Evolutionary conservation across 2,797 vertebrate genomes (phyloP).

Genomic region (Neopelma chrysocephalum): DNA sequence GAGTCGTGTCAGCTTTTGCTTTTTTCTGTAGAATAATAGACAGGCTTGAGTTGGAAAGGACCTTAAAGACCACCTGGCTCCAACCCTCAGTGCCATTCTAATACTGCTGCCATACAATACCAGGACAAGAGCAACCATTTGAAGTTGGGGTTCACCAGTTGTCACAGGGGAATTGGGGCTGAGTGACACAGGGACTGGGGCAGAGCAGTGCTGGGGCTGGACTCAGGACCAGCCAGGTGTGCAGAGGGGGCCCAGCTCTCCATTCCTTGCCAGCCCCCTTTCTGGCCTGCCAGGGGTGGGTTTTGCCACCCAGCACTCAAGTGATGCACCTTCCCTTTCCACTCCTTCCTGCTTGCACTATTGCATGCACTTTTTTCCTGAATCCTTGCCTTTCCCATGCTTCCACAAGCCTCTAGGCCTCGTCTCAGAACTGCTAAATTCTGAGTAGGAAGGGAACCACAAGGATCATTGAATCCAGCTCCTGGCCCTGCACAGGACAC

Average conservation of each 20-base stretch:
- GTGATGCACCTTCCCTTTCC: neutral
- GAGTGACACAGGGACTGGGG: neutral
- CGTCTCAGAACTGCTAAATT: neutral
- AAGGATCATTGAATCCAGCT: rapidly evolving
- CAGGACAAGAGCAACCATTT: neutral
- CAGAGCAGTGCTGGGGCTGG: neutral
- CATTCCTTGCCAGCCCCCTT: neutral
- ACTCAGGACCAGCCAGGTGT: rapidly evolving
- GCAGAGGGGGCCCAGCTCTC: neutral
- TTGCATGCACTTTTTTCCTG: rapidly evolving
- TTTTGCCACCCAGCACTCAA: neutral
- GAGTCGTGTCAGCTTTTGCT: neutral
- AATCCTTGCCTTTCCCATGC: neutral
- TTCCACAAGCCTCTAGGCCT: neutral
- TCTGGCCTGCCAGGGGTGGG: neutral
- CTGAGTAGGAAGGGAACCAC: neutral
- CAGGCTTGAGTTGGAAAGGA: neutral
- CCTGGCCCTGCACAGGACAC: neutral
- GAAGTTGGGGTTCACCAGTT: rapidly evolving
- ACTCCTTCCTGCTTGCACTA: neutral
- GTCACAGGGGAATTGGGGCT: rapidly evolving
- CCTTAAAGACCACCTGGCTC: no score
- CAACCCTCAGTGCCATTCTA: neutral
- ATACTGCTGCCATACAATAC: rapidly evolving
- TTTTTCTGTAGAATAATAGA: neutral